Evolutionary conservation across 2,888 invertebrate genomes (phyloP).

Genomic region (Opisthograptis luteolata): DNA sequence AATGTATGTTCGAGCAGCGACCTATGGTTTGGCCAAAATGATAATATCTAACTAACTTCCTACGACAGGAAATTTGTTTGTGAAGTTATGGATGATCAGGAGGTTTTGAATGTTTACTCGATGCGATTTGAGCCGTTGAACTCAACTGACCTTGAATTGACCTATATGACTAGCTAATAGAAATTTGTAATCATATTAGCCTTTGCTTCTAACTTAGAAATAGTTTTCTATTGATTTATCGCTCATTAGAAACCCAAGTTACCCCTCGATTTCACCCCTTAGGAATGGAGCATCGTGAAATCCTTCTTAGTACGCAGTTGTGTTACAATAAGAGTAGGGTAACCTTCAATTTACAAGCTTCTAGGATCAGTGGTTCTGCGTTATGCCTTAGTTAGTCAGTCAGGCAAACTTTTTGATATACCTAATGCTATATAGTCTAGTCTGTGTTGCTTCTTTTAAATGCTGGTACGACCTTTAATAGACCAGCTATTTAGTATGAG

Average conservation of each 20-base stretch:
- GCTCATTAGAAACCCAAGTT: too few species aligned
- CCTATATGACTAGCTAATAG: background rate
- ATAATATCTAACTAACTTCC: background rate
- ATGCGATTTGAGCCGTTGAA: background rate
- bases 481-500: background rate
- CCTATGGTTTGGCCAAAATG: background rate
- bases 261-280: too few species aligned
- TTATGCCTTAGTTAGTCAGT: too few species aligned
- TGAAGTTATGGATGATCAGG: background rate
- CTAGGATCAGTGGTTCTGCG: too few species aligned
- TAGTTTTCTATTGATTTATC: background rate
- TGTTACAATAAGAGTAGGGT: too few species aligned
- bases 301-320: too few species aligned
- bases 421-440: too few species aligned
- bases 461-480: background rate
- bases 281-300: too few species aligned
- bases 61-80: background rate
- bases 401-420: too few species aligned
- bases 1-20: background rate
- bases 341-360: too few species aligned
- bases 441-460: background rate
- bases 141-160: background rate
- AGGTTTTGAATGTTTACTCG: too few species aligned
- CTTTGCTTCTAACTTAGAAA: background rate
- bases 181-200: slow-evolving; percentile 3